These are phyloP conservation scores for Cryptus viduatorius DNA, from an alignment of 2,888 invertebrate genomes.

Conservation along the genomic window DNA sequence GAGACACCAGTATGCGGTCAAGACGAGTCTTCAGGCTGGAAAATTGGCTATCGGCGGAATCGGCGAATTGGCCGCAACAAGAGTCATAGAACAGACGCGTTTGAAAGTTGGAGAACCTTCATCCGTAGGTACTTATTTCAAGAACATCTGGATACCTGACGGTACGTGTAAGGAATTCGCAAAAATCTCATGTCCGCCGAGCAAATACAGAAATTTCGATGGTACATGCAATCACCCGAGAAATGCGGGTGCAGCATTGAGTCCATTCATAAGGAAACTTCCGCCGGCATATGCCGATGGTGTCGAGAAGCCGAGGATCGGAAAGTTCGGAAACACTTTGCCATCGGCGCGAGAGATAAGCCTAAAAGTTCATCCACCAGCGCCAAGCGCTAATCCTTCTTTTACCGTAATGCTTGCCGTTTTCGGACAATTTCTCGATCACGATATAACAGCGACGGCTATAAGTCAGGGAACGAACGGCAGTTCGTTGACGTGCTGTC, in stretches of 20 bases:
- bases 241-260: constrained; percentile 90
- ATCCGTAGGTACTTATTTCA: constrained; percentile 77
- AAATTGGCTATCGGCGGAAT: constrained; percentile 89
- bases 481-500: constrained; percentile 90
- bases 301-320: constrained; percentile 87
- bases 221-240: constrained; percentile 92
- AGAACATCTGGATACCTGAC: constrained; percentile 78
- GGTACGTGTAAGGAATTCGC: constrained; percentile 75
- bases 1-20: constrained; percentile 90
- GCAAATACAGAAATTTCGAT: constrained; percentile 89
- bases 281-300: constrained; percentile 92
- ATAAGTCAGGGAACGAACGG: constrained; percentile 91
- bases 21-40: constrained; percentile 88
- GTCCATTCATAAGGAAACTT: constrained; percentile 91
- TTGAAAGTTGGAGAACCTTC: constrained; percentile 74
- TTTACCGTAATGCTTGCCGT: constrained; percentile 95
- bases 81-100: constrained; percentile 84
- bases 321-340: constrained; percentile 86
- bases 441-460: constrained; percentile 94
- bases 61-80: constrained; percentile 90
- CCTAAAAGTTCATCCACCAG: constrained; percentile 89
- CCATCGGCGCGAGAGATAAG: constrained; percentile 93
- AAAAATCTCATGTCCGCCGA: constrained; percentile 76
- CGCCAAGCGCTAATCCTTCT: constrained; percentile 90
- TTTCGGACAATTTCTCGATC: constrained; percentile 95